Percentiles rank a stretch among this genome's conserved stretches.
phyloP scores from a whole-genome alignment of 2,113 vertebrate species.

The Rhinolophus ferrumequinum region DNA sequence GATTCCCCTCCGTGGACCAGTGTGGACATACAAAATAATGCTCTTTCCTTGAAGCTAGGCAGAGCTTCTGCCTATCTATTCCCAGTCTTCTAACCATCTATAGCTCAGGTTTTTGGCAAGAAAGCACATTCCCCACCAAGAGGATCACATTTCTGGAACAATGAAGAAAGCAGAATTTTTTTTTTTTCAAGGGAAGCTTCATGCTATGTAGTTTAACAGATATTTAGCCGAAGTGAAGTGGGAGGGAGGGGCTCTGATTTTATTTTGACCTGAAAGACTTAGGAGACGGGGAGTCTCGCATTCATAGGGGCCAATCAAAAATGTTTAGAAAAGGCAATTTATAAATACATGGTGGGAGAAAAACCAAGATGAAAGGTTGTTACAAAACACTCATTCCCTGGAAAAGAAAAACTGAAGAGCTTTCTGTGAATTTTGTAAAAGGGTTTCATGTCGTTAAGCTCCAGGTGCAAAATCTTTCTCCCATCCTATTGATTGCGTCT shows the following conservation, averaged over 20 bases:
- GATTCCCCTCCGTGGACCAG: background rate
- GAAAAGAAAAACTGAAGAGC: background rate
- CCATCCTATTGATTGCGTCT: background rate
- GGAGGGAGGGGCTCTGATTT: background rate
- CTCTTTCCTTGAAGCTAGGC: background rate
- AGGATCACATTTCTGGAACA: slow-evolving; percentile 53
- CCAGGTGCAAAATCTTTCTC: background rate
- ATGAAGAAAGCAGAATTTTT: background rate
- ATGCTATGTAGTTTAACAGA: slow-evolving; percentile 27
- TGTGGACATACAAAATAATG: background rate
- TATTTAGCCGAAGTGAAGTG: slow-evolving; percentile 14
- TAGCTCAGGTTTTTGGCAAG: slow-evolving; percentile 6
- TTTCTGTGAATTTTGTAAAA: background rate
- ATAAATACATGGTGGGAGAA: background rate
- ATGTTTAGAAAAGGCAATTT: background rate
- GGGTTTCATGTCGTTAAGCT: background rate
- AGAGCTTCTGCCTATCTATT: background rate
- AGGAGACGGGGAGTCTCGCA: background rate
- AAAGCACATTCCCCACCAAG: slow-evolving; percentile 10
- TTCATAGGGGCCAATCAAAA: background rate
- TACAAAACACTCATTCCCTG: background rate
- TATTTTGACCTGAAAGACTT: background rate
- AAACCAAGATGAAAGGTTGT: background rate
- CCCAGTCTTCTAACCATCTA: background rate
- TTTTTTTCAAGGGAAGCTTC: slow-evolving; percentile 39